Base-by-base conservation (phyloP, 2,888 invertebrate species). In the Caenorhabditis sp. region DNA sequence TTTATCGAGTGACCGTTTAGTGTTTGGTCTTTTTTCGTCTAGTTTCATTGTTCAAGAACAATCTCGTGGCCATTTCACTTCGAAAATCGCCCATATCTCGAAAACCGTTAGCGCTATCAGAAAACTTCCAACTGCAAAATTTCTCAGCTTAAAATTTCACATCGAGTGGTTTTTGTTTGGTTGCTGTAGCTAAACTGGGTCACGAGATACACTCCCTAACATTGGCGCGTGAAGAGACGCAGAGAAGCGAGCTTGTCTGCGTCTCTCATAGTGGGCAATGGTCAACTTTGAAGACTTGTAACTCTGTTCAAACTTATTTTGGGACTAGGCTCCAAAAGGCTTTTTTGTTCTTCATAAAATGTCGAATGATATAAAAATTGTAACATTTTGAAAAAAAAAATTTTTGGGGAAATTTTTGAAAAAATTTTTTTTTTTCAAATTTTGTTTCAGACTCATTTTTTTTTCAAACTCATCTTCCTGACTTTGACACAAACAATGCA, bases 21-120 rank as follows among this genome's bases (percentile, higher is more conserved):
- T 51, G 51, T 51, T 51, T 51, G 51, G n/a, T 51, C 51, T 51
- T 35, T 35, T 35, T 6, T 35, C n/a, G 31, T 35, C 31, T 35
- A 35, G 31, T 35, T 35, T 35, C 8, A 6, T 35, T 35, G 31
- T 35, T 35, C 31, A 6, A 35, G 31, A 35, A 35, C 31, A 35
- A 6, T 35, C 31, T 35, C 4, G 31, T 44, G n/a, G 10, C 44
- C 16, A 16, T 44, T 44, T 44, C 3, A 1, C 16, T 44, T 3
- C 10, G 2, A 44, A 44, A 44, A 44, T 38, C 38, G 16, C 1
- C 16, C 6, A 14, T 54, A 24, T 54, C 56, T 56, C 16, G 4
- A 41, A 41, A 56, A 44, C 41, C 24, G 12, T 10, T 10, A 38
- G 8, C 6, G 38, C 38, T 38, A 38, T 6, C 6, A 38, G 12